These are phyloP conservation scores for Stomatorhinus walkeri DNA, from an alignment of 2,797 vertebrate species.

Conservation along the genomic window DNA sequence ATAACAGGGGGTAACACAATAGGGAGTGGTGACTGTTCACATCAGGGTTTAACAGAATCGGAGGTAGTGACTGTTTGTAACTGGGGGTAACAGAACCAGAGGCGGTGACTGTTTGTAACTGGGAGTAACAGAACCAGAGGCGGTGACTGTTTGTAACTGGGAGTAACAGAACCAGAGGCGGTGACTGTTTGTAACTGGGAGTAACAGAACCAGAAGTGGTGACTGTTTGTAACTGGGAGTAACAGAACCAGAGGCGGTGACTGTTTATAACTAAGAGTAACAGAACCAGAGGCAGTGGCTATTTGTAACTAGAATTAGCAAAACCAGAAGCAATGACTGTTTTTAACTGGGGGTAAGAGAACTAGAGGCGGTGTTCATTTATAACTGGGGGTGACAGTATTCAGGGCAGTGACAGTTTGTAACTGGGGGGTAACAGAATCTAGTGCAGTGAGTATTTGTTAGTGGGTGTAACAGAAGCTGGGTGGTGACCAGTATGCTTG, in stretches of 20 bases:
- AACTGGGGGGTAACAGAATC: not conserved
- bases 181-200: too few relatives aligned
- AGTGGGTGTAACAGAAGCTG: not conserved
- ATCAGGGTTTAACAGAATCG: too few relatives aligned
- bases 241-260: not conserved
- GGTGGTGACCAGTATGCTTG: not conserved
- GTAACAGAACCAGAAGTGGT: not conserved
- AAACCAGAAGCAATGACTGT: not conserved
- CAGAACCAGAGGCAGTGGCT: not conserved
- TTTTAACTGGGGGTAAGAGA: not conserved
- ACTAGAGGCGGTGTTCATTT: not conserved
- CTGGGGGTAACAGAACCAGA: not conserved
- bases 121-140: not conserved
- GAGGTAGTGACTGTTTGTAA: not conserved
- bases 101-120: not conserved
- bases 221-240: not conserved
- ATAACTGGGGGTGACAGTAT: not conserved
- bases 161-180: not conserved
- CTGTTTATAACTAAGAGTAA: not conserved
- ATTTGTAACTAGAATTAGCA: not conserved
- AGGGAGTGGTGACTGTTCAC: too few relatives aligned
- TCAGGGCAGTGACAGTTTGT: not conserved
- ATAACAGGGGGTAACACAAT: too few relatives aligned
- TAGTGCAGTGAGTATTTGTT: not conserved
- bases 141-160: not conserved